phyloP scores from a whole-genome alignment of 2,888 invertebrate species.

The Alviniconcha strummeri region DNA sequence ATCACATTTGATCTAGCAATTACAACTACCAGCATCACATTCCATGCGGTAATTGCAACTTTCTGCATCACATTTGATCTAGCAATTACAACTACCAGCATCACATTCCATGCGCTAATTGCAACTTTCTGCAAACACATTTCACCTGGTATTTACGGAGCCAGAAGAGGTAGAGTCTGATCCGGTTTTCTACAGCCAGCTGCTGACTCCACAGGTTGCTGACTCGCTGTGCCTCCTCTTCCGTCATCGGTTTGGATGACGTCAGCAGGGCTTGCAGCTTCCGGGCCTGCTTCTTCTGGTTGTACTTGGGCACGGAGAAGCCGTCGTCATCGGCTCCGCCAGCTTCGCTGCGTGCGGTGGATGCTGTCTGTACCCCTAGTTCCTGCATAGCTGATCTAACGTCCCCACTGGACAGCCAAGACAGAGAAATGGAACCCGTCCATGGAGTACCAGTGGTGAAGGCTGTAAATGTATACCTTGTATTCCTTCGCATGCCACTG shows the following conservation, averaged over 20 bases:
- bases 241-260: constrained; percentile 43
- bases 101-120: too few relatives aligned
- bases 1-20: too few relatives aligned
- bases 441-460: too few relatives aligned
- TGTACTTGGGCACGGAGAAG: constrained; percentile 9
- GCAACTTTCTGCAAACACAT: neutral
- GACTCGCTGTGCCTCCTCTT: constrained; percentile 46
- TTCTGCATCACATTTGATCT: too few relatives aligned
- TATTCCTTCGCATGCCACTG: too few relatives aligned
- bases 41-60: too few relatives aligned
- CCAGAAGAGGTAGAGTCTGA: constrained; percentile 36
- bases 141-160: neutral
- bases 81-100: too few relatives aligned
- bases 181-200: constrained; percentile 26
- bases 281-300: constrained; percentile 10
- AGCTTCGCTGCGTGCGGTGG: neutral
- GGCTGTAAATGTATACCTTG: too few relatives aligned
- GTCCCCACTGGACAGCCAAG: neutral
- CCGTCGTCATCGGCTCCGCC: constrained; percentile 8
- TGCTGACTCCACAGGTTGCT: constrained; percentile 51
- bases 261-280: constrained; percentile 9
- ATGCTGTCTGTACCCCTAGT: constrained; percentile 15
- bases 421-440: neutral
- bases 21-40: too few relatives aligned
- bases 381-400: constrained; percentile 12